These are phyloP conservation scores for Intellagama lesueurii DNA, from an alignment of 2,797 vertebrate species.

Conservation along the genomic window DNA sequence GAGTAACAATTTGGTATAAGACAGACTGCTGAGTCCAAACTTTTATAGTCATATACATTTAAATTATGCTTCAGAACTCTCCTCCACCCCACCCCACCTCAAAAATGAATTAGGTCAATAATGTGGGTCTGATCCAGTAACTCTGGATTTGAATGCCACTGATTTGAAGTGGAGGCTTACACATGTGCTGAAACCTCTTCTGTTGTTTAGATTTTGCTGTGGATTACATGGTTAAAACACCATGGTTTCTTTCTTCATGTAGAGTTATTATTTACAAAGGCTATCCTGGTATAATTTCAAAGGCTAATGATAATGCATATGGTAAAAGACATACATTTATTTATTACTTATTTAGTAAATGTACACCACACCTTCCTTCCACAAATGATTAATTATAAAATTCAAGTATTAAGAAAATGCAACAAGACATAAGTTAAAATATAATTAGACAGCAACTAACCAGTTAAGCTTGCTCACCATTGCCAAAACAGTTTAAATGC, in stretches of 20 bases:
- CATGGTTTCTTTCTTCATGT: constrained; percentile 11
- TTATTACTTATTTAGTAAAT: too few relatives aligned
- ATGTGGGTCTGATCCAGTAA: neutral
- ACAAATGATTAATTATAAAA: too few relatives aligned
- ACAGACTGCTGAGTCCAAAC: neutral
- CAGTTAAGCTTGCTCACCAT: too few relatives aligned
- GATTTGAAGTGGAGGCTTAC: neutral
- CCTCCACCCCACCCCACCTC: too few relatives aligned
- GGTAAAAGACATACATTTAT: too few relatives aligned
- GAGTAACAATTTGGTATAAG: neutral
- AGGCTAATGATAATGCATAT: neutral
- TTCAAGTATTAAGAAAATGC: too few relatives aligned
- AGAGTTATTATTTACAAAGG: constrained; percentile 14
- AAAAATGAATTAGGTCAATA: neutral
- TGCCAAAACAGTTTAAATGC: neutral
- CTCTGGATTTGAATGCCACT: neutral
- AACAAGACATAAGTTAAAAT: too few relatives aligned
- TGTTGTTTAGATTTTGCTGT: neutral
- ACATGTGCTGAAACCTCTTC: neutral
- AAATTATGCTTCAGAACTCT: too few relatives aligned
- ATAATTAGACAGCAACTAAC: too few relatives aligned
- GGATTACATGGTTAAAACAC: neutral
- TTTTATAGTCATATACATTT: neutral
- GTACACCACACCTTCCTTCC: too few relatives aligned
- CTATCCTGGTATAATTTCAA: neutral